These are phyloP conservation scores for Zalophus californianus DNA, from an alignment of 2,797 vertebrate species.

Conservation along the genomic window DNA sequence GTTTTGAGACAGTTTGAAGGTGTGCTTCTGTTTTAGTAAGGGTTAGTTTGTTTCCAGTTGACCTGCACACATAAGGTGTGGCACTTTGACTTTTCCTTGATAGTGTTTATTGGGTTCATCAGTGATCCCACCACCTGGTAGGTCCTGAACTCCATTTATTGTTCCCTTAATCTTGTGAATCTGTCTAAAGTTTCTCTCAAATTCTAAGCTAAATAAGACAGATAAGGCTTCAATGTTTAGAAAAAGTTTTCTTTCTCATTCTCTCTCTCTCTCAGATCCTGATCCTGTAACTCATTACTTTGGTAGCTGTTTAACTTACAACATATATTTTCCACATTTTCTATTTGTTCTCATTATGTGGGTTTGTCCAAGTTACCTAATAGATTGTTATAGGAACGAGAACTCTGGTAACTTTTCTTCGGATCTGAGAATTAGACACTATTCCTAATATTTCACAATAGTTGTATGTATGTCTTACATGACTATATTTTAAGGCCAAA, in stretches of 20 bases:
- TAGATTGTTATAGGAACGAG: not conserved
- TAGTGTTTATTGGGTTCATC: not conserved
- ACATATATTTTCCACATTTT: not conserved
- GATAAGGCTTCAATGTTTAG: not conserved
- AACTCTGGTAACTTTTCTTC: not conserved
- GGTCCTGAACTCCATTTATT: not conserved
- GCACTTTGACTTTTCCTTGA: not conserved
- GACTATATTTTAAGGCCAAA: not conserved
- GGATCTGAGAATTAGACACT: not conserved
- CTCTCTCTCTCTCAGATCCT: not conserved
- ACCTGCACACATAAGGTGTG: fast-evolving
- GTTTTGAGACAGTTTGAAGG: not conserved
- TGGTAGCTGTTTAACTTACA: not conserved
- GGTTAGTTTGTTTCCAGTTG: not conserved
- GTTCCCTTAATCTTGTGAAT: not conserved
- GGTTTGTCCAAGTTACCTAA: not conserved
- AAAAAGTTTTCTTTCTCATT: not conserved
- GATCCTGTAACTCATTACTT: not conserved
- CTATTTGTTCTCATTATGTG: not conserved
- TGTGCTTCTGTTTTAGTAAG: not conserved
- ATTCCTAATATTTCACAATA: not conserved
- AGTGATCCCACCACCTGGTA: not conserved
- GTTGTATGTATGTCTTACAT: not conserved
- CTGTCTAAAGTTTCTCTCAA: not conserved
- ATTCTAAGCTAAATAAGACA: not conserved